These are phyloP conservation scores for Acrobasis consociella DNA, from an alignment of 2,888 invertebrate species.

Conservation along the genomic window DNA sequence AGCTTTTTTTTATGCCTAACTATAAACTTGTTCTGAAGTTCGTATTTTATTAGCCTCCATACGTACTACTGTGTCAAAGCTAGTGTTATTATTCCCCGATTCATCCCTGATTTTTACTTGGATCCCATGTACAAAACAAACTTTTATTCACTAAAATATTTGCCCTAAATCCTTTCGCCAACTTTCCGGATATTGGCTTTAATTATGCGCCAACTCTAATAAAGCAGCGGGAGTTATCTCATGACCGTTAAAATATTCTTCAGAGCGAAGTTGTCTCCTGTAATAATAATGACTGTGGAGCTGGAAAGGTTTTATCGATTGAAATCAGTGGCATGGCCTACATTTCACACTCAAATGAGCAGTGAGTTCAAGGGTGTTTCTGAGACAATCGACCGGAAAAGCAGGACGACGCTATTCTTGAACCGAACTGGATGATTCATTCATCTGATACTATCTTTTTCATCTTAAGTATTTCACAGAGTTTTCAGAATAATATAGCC, in stretches of 20 bases:
- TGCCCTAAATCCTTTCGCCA: too few relatives aligned
- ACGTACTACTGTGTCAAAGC: too few relatives aligned
- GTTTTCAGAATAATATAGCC: too few relatives aligned
- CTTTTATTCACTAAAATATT: too few relatives aligned
- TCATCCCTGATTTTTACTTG: too few relatives aligned
- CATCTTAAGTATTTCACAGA: too few relatives aligned
- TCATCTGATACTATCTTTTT: too few relatives aligned
- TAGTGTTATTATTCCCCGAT: too few relatives aligned
- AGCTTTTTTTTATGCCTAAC: too few relatives aligned
- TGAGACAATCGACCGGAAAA: slow-evolving; percentile 17
- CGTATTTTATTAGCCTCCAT: too few relatives aligned
- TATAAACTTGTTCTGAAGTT: too few relatives aligned
- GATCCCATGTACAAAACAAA: too few relatives aligned
- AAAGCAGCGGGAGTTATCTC: not conserved
- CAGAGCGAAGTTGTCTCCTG: not conserved
- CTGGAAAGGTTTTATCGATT: slow-evolving; percentile 14
- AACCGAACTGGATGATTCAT: not conserved
- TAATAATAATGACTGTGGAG: slow-evolving; percentile 5
- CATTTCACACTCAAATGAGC: slow-evolving; percentile 15
- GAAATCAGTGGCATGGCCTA: slow-evolving; percentile 14
- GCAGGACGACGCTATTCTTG: slow-evolving; percentile 26
- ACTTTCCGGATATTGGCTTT: not conserved
- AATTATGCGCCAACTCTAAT: not conserved
- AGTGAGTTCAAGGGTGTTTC: slow-evolving; percentile 15
- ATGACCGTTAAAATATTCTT: not conserved